Percentiles rank a stretch among this genome's conserved stretches.
These are phyloP conservation scores for Protonibea diacanthus DNA, from an alignment of 2,797 vertebrate genomes.

Conservation along the genomic window DNA sequence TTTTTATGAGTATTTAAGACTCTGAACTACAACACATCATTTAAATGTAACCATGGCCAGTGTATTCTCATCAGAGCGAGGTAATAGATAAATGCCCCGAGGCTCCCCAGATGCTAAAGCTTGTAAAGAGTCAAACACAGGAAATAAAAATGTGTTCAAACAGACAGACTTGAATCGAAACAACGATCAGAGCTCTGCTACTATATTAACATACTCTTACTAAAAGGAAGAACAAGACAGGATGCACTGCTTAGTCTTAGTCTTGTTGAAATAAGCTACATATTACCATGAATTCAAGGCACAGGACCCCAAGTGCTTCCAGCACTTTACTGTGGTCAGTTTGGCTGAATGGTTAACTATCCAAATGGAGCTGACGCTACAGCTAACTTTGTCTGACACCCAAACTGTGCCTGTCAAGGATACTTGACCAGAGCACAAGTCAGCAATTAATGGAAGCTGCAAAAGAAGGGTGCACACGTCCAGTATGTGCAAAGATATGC, in stretches of 20 bases:
- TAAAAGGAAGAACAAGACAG: not conserved
- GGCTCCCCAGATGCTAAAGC: not conserved
- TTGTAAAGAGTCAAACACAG: not conserved
- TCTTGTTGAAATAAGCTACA: conserved; percentile 6
- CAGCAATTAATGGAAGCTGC: conserved; percentile 1
- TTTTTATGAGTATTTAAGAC: not conserved
- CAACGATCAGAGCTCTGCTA: not conserved
- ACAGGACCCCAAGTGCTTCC: not conserved
- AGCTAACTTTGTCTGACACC: not conserved
- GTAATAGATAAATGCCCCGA: not conserved
- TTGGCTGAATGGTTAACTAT: not conserved
- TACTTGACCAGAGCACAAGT: conserved; percentile 2
- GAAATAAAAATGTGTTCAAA: not conserved
- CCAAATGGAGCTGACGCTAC: conserved; percentile 2
- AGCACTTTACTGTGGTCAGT: conserved; percentile 18
- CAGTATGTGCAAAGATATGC: not conserved
- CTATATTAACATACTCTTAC: not conserved
- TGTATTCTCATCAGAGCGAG: not conserved
- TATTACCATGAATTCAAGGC: conserved; percentile 1
- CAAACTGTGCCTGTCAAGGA: not conserved
- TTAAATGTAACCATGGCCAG: not conserved
- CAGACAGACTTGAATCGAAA: not conserved
- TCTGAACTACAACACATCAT: not conserved
- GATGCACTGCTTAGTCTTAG: not conserved
- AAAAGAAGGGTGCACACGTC: not conserved